phyloP scores from a whole-genome alignment of 2,888 invertebrate species.

The Sphaeridia pumilis region DNA sequence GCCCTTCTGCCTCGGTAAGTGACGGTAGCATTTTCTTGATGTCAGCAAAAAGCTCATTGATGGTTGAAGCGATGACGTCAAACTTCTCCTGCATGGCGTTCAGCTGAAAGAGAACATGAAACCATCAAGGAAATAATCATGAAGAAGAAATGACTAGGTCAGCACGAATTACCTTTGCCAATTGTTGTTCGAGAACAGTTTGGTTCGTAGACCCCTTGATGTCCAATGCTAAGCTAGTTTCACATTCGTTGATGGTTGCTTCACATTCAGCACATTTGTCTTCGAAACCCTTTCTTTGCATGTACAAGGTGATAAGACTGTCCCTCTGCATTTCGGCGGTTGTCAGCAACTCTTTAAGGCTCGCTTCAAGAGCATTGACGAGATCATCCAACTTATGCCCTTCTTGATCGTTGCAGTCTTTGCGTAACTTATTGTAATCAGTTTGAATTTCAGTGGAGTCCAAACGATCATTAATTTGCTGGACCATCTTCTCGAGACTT shows the following conservation, averaged over 20 bases:
- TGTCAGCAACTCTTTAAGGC: slow-evolving; percentile 6
- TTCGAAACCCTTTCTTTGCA: slow-evolving; percentile 70
- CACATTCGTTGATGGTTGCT: slow-evolving; percentile 82
- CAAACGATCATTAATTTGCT: slow-evolving; percentile 13
- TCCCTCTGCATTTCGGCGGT: slow-evolving; percentile 51
- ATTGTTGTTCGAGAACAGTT: slow-evolving; percentile 46
- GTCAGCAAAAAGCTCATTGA: slow-evolving; percentile 42
- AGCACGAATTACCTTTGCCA: slow-evolving; percentile 53
- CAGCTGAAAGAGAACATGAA: slow-evolving; percentile 46
- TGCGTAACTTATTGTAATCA: slow-evolving; percentile 48
- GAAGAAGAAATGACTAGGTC: background rate
- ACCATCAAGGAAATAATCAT: slow-evolving; percentile 6
- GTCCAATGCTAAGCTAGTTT: slow-evolving; percentile 70
- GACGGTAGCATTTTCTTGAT: slow-evolving; percentile 67
- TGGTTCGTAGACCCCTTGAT: slow-evolving; percentile 45
- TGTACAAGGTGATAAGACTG: slow-evolving; percentile 57
- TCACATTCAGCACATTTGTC: slow-evolving; percentile 65
- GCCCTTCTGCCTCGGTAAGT: slow-evolving; percentile 71
- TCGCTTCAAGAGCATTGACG: slow-evolving; percentile 12
- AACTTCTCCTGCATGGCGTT: background rate
- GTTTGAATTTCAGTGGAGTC: slow-evolving; percentile 10
- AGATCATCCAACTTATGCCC: slow-evolving; percentile 36
- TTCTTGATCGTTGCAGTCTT: slow-evolving; percentile 62
- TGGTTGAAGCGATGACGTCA: slow-evolving; percentile 1
- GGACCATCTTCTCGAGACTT: slow-evolving; percentile 10